A percentile compares a stretch with the other conserved stretches of the same genome.
phyloP scores from a whole-genome alignment of 2,888 invertebrate species.

The Bombyx huttoni region DNA sequence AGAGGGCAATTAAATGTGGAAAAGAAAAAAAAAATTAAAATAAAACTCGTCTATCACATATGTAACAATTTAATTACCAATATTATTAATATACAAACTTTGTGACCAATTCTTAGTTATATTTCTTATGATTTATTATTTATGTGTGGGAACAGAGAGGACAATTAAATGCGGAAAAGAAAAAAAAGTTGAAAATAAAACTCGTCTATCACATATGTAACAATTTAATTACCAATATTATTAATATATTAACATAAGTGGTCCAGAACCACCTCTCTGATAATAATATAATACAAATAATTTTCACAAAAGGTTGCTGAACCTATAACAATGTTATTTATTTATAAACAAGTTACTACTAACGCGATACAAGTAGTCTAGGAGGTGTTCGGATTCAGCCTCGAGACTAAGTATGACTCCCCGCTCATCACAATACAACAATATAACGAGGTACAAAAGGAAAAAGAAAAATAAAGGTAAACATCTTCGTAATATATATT shows the following conservation, averaged over 20 bases:
- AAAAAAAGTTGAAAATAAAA: neutral
- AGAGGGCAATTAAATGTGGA: too few relatives aligned
- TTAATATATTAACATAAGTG: slow-evolving; percentile 73
- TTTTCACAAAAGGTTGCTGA: slow-evolving; percentile 61
- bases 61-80: slow-evolving; percentile 73
- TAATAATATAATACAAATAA: slow-evolving; percentile 70
- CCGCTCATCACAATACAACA: slow-evolving; percentile 47
- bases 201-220: slow-evolving; percentile 47
- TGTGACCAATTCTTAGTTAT: too few relatives aligned
- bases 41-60: slow-evolving; percentile 25
- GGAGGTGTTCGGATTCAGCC: slow-evolving; percentile 29
- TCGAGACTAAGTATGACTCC: slow-evolving; percentile 32
- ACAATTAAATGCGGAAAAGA: neutral
- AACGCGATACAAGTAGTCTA: slow-evolving; percentile 37
- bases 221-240: slow-evolving; percentile 73
- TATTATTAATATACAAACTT: slow-evolving; percentile 73
- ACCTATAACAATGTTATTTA: slow-evolving; percentile 53
- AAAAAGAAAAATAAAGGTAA: slow-evolving; percentile 35
- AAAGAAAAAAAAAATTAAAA: neutral
- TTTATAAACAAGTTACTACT: slow-evolving; percentile 52
- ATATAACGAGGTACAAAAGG: slow-evolving; percentile 56
- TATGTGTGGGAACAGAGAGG: too few relatives aligned
- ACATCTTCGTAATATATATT: slow-evolving; percentile 56
- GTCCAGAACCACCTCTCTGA: slow-evolving; percentile 66
- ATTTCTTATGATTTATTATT: too few relatives aligned